Base-by-base conservation (phyloP, 2,797 vertebrate genomes). In the Acanthiza pusilla region DNA sequence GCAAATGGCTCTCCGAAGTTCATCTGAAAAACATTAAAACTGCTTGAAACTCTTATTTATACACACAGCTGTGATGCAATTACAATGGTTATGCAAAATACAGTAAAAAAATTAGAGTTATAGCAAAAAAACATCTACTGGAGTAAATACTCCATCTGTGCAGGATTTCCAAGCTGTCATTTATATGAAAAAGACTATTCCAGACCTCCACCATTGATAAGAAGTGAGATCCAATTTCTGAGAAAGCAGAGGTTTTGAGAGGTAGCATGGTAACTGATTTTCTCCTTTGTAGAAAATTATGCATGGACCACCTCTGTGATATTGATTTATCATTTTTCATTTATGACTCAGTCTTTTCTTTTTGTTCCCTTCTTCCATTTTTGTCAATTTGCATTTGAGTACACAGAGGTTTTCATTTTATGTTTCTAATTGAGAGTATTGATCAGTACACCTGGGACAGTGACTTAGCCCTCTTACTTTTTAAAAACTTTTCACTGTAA, bases 1-100 rank as follows among this genome's bases (percentile, higher is more conserved):
- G 32, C 14, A 96, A 57, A 90, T 71, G 50, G 23, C 40, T 61
- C 51, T 60, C 40, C 85, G 47, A 61, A 76, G 16, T 76, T 68
- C 29, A 57, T 89, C 48, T 74, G 20, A 67, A 79, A 87, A 81
- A 71, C 16, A 60, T 55, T 57, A 78, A 60, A 76, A 43, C 23
- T 84, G 38, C 47, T 91, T 77, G 38, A 77, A 80, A 80, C 13
- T 62, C 54, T 40, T 85, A 72, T 68, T 90, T 82, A 85, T 67
- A 79, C 20, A 82, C 30, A 60, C 53, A 85, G 53, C 47, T 85
- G 55, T 85, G 51, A 88, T 76, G 47, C 8, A 76, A 42, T 65
- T 83, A 53, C 8, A 25, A 61, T 32, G 23, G 11, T 66, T 88
- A 73, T 50, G 32, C 16, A 83, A 92, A 93, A 89, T 45, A 47